Evolutionary conservation across 1,140 invertebrate species (phyloP), one percentile per base, ranked within the genome.

Genomic region (Mycetomoellerius zeteki): DNA sequence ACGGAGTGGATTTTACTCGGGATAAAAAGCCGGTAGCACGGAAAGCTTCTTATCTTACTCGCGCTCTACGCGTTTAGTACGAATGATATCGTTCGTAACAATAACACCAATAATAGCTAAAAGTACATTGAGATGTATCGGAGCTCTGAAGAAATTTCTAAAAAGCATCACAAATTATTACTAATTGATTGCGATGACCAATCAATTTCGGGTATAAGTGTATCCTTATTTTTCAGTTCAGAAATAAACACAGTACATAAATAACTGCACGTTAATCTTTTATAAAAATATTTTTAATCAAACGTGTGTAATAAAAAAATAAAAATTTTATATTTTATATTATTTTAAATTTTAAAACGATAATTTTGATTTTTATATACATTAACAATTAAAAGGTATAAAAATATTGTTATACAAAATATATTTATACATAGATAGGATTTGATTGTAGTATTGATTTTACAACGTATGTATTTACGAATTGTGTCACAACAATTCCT

Each of bases 31-130:
- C 47, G 58, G 30, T 43, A 67, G 60, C 54, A 78, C 37, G 82
- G 43, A 85, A 85, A 85, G 82, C 82, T 85, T 78, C 82, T 78
- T 85, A 85, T 19, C 82, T 78, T 85, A 65, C 14, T 54, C 33
- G 62, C 56, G 43, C 62, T 65, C 14, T 24, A 10, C 21, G 65
- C 30, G n/a, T 10, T 50, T 43, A 43, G 50, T 64, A 71, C 16
- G 80, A 75, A 75, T 60, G 54, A 75, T 62, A 75, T 60, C 37
- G 24, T 37, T 75, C 69, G 37, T 73, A 84, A 71, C 52, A 30
- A 58, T 82, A 60, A 84, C 21, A 43, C 37, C 37, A 37, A 75
- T 84, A 84, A 62, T 75, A 50, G n/a, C 3, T 43, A 24, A 60
- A 30, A 72, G 33, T 24, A 60, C 27, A 47, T n/a, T 37, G 37